Percentiles rank a stretch among this genome's conserved stretches.
These are phyloP conservation scores for Cochlearius cochlearius DNA, from an alignment of 2,113 vertebrate species.

Conservation along the genomic window DNA sequence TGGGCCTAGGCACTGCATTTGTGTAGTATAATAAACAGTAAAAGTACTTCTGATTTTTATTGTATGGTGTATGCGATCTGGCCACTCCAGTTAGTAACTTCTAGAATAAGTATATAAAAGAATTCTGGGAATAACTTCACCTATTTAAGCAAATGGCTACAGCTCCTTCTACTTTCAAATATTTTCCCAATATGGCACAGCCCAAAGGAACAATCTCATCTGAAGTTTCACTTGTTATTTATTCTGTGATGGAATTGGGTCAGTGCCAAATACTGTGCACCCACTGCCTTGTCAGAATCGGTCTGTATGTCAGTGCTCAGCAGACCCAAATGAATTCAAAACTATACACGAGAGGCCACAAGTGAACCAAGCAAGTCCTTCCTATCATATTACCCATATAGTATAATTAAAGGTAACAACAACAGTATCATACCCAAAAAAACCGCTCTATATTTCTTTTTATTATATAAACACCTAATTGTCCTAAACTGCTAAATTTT, in stretches of 20 bases:
- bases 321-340: neutral
- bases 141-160: neutral
- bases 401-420: neutral
- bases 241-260: neutral
- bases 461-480: neutral
- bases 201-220: neutral
- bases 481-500: neutral
- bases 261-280: neutral
- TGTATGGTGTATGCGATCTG: neutral
- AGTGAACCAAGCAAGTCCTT: neutral
- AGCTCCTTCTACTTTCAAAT: neutral
- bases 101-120: neutral
- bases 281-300: neutral
- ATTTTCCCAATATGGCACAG: neutral
- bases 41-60: neutral
- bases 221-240: neutral
- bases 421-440: neutral
- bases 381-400: neutral
- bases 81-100: neutral
- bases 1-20: neutral
- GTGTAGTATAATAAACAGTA: neutral
- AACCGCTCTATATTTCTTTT: neutral
- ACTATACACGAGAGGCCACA: neutral
- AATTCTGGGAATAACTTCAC: neutral
- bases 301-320: neutral